Evolutionary conservation across 2,113 vertebrate species (phyloP).

Genomic region (Synchiropus splendidus): DNA sequence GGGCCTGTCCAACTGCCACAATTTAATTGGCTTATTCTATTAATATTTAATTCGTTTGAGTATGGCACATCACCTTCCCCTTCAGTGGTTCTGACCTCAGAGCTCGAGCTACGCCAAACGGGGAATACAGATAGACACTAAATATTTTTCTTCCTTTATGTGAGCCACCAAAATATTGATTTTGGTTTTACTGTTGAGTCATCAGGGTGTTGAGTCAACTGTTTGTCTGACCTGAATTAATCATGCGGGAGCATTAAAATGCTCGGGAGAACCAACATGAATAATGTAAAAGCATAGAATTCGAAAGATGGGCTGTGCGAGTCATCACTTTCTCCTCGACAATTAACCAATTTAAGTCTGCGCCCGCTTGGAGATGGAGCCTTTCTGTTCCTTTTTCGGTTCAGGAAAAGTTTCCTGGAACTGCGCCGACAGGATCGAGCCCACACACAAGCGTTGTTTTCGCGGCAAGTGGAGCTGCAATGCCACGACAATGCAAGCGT

Average conservation of each 20-base stretch:
- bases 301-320: no score
- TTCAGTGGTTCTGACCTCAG: constrained; percentile 23
- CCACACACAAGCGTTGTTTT: no score
- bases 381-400: no score
- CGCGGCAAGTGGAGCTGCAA: no score
- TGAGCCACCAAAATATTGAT: neutral
- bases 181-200: neutral
- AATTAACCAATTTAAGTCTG: no score
- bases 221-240: neutral
- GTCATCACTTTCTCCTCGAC: no score
- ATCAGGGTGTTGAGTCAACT: neutral
- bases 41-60: constrained; percentile 56
- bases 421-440: no score
- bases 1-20: constrained; percentile 33
- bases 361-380: no score
- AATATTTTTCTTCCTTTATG: neutral
- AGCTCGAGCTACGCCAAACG: constrained; percentile 8
- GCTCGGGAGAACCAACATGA: neutral
- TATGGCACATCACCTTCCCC: constrained; percentile 40
- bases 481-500: no score
- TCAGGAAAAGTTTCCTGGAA: neutral
- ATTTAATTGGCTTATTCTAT: constrained; percentile 55
- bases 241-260: neutral
- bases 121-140: constrained; percentile 14
- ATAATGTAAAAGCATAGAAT: neutral